These are phyloP conservation scores for Galbula dea DNA, from an alignment of 2,113 vertebrate species.

Conservation along the genomic window DNA sequence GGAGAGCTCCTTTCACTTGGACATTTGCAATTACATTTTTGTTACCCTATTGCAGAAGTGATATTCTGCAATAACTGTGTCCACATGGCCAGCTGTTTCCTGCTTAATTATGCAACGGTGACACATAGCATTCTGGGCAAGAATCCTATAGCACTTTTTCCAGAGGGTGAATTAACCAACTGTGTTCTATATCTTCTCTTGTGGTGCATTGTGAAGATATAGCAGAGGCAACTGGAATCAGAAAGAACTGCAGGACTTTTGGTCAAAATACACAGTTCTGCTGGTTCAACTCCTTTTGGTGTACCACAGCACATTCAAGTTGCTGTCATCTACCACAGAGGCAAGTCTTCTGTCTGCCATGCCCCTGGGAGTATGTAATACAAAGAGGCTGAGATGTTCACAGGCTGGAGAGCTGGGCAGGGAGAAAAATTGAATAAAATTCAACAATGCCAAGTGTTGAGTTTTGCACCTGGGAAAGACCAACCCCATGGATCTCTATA, in stretches of 20 bases:
- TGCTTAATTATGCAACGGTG: conserved; percentile 10
- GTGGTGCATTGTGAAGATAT: background rate
- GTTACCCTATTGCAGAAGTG: background rate
- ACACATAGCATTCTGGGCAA: background rate
- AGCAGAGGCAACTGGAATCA: background rate
- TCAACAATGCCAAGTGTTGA: no score
- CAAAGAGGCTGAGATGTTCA: background rate
- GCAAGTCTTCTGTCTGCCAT: background rate
- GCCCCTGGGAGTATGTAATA: background rate
- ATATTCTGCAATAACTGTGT: conserved; percentile 41
- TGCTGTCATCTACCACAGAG: background rate
- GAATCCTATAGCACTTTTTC: background rate
- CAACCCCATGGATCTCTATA: no score
- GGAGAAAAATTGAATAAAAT: no score
- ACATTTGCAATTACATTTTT: conserved; percentile 5
- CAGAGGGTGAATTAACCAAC: conserved; percentile 32
- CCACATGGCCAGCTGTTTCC: conserved; percentile 20
- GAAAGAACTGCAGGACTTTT: background rate
- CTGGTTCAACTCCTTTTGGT: background rate
- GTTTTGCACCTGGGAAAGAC: no score
- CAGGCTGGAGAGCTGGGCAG: no score
- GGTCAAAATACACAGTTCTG: background rate
- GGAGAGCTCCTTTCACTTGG: background rate
- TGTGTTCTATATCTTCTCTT: background rate
- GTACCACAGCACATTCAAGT: background rate